Percentiles rank a stretch among this genome's conserved stretches.
phyloP scores from a whole-genome alignment of 1,140 invertebrate species.

The Bombus waltoni region DNA sequence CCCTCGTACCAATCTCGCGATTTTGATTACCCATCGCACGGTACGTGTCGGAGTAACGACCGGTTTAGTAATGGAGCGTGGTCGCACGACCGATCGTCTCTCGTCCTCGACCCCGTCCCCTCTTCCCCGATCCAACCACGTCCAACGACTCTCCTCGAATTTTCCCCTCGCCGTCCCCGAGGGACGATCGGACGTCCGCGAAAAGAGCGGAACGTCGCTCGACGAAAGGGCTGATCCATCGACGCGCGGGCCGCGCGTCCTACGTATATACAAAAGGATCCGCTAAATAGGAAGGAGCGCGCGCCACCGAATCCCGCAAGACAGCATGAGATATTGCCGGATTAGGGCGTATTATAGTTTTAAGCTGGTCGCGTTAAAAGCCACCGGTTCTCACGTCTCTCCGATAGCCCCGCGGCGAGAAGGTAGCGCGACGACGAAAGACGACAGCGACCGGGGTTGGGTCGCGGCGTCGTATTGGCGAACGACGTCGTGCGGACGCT shows the following conservation, averaged over 20 bases:
- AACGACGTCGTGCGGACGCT: too few relatives aligned
- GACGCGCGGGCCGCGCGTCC: slow-evolving; percentile 73
- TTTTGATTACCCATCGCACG: slow-evolving; percentile 48
- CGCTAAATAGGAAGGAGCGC: slow-evolving; percentile 76
- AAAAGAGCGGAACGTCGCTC: slow-evolving; percentile 63
- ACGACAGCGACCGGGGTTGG: too few relatives aligned
- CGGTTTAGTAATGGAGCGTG: not conserved
- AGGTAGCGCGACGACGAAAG: too few relatives aligned
- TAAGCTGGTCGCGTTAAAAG: slow-evolving; percentile 74
- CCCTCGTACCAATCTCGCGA: slow-evolving; percentile 7
- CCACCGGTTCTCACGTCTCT: slow-evolving; percentile 68
- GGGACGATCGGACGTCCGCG: not conserved
- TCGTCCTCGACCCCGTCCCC: not conserved
- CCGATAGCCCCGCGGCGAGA: not conserved
- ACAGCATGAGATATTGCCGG: slow-evolving; percentile 78
- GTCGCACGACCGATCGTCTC: too few relatives aligned
- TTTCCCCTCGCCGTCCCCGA: not conserved
- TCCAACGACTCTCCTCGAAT: not conserved
- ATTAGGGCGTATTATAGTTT: slow-evolving; percentile 79
- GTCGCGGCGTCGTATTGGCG: too few relatives aligned
- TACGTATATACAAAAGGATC: slow-evolving; percentile 80
- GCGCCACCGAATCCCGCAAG: slow-evolving; percentile 76
- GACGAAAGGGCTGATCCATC: slow-evolving; percentile 74
- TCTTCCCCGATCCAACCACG: too few relatives aligned
- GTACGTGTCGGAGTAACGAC: not conserved